Conservation (phyloP, 2,113 vertebrate genomes). For the Mesitornis unicolor region DNA sequence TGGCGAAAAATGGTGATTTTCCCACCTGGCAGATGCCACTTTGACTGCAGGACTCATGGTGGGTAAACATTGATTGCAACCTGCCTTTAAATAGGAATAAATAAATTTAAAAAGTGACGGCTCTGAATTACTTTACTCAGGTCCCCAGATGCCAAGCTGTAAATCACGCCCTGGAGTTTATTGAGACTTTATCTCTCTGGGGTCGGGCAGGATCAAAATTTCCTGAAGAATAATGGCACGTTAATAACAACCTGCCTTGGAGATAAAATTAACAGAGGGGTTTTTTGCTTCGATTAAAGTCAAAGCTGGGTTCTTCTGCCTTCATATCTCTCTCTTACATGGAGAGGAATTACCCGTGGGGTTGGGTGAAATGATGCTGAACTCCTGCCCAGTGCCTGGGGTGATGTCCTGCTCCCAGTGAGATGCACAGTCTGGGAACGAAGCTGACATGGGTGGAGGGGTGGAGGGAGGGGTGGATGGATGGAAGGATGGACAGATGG, state of each 20-base stretch:
- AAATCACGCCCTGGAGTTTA: not conserved
- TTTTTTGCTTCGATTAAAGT: not conserved
- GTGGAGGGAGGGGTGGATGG: not conserved
- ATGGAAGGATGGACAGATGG: not conserved
- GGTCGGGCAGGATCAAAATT: not conserved
- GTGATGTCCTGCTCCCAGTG: no score
- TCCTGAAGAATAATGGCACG: not conserved
- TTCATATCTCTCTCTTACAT: fast-evolving
- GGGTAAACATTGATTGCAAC: not conserved
- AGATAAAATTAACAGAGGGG: not conserved
- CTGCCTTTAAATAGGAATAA: not conserved
- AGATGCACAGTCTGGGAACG: no score
- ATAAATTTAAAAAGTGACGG: not conserved
- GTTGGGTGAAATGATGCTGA: not conserved
- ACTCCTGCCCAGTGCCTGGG: no score
- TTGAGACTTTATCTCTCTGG: not conserved
- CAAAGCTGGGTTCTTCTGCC: not conserved
- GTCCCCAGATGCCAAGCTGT: not conserved
- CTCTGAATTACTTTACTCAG: not conserved
- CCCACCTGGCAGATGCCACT: not conserved
- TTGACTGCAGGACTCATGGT: not conserved
- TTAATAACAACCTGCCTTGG: not conserved
- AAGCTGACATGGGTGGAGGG: no score
- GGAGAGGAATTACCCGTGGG: not conserved
- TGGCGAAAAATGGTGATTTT: not conserved